Conservation (phyloP, 2,797 vertebrate genomes). For the Microctenopoma steveboyesi region DNA sequence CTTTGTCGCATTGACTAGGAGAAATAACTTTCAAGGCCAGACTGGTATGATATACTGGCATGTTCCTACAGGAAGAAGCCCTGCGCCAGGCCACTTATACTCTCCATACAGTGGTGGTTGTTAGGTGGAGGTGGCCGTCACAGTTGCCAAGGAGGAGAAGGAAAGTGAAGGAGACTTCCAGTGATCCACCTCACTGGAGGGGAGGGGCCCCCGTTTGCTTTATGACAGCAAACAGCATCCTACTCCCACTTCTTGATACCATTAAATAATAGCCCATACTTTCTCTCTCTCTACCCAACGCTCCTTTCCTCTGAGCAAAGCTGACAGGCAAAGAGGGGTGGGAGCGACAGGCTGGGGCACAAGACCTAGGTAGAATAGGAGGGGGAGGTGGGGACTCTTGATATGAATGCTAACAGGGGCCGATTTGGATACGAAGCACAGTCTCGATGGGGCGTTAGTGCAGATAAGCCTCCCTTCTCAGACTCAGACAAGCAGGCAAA, state of each 20-base stretch:
- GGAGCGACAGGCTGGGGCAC: conserved; percentile 24
- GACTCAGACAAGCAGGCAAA: conserved; percentile 79
- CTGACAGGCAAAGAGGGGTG: conserved; percentile 32
- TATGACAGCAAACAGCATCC: conserved; percentile 66
- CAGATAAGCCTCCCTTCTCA: conserved; percentile 77
- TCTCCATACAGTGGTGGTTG: conserved; percentile 40
- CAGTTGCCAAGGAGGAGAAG: conserved; percentile 18
- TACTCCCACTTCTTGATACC: conserved; percentile 59
- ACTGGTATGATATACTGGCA: conserved; percentile 27
- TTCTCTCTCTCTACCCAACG: conserved; percentile 6
- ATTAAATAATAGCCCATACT: conserved; percentile 66
- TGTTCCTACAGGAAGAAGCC: conserved; percentile 22
- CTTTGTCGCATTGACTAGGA: neutral
- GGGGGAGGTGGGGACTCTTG: conserved; percentile 41
- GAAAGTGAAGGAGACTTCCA: conserved; percentile 34
- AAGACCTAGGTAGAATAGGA: conserved; percentile 39
- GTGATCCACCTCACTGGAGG: conserved; percentile 24
- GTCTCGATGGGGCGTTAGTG: conserved; percentile 66
- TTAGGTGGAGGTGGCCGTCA: conserved; percentile 31
- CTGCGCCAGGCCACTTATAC: conserved; percentile 22
- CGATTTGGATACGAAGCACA: conserved; percentile 59
- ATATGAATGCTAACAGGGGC: conserved; percentile 77
- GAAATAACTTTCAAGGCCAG: conserved; percentile 20
- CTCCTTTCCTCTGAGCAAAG: conserved; percentile 24
- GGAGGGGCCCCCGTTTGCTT: conserved; percentile 53